Evolutionary conservation across 2,888 invertebrate species (phyloP), one percentile per base, ranked within the genome.

Genomic region (Macrophya annulata): DNA sequence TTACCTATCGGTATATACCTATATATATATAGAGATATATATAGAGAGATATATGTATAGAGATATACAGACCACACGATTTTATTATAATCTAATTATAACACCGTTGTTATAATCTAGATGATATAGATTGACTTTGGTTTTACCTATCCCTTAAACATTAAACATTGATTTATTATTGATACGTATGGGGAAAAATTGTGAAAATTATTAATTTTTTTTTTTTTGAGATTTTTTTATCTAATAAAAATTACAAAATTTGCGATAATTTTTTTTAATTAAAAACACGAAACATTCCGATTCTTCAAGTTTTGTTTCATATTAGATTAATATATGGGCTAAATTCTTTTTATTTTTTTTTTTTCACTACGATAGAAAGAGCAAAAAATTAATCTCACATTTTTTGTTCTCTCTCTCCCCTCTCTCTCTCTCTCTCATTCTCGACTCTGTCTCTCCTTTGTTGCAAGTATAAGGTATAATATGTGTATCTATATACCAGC

Each of bases 81-180:
- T 62, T 62, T 62, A 62, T 62, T 25, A 10, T 25, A 62, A 62
- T 62, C 25, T 12, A 62, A 62, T 62, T 62, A 62, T 62, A 25
- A 21, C 62, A 62, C 62, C 31, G 31, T 31, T 31, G 62, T 62
- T 55, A 10, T 10, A 25, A 62, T 62, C 25, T 9, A n/a, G n/a
- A 25, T 25, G 25, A 62, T 62, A 25, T 4, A 25, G 12, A 12
- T 8, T 59, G 21, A 10, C 59, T 21, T 59, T 10, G 1, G 10
- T n/a, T 59, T 21, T 6, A 21, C 21, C 21, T 59, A n/a, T 59
- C 10, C 59, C 1, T 59, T 21, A 9, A 59, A 59, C 59, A n/a
- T 59, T 21, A 9, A 59, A 31, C 31, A 31, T 31, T 31, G 31
- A 31, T 31, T 31, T 31, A 31, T n/a, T n/a, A n/a, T n/a, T n/a